phyloP scores from a whole-genome alignment of 2,113 vertebrate species.

The Dipodomys stephensi region DNA sequence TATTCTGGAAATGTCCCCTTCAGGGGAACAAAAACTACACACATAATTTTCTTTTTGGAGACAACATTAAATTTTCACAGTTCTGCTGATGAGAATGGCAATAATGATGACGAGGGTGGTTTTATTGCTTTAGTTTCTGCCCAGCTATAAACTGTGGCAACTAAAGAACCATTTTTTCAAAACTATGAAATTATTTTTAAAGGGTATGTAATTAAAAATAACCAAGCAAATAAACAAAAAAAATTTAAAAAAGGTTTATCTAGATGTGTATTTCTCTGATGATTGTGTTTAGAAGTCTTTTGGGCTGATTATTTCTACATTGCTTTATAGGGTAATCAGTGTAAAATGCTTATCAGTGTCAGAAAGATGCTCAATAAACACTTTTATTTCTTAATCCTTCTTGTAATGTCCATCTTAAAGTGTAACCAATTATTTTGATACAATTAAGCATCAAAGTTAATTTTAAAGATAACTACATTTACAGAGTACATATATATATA shows the following conservation, averaged over 20 bases:
- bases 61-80: neutral
- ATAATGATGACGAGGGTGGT: neutral
- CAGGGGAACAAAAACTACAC: neutral
- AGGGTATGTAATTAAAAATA: neutral
- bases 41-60: constrained; percentile 27
- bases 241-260: neutral
- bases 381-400: neutral
- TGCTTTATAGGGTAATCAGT: neutral
- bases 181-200: constrained; percentile 1
- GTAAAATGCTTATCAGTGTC: neutral
- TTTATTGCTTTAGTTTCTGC: neutral
- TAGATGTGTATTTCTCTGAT: neutral
- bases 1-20: neutral
- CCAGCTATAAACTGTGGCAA: neutral
- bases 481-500: neutral
- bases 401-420: neutral
- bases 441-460: neutral
- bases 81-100: neutral
- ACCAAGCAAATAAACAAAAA: neutral
- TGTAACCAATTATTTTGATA: neutral
- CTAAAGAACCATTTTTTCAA: neutral
- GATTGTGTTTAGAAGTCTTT: neutral
- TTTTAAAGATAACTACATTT: neutral
- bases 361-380: neutral
- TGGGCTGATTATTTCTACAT: constrained; percentile 2